phyloP scores from a whole-genome alignment of 2,888 invertebrate genomes.

The Papilio elwesi region DNA sequence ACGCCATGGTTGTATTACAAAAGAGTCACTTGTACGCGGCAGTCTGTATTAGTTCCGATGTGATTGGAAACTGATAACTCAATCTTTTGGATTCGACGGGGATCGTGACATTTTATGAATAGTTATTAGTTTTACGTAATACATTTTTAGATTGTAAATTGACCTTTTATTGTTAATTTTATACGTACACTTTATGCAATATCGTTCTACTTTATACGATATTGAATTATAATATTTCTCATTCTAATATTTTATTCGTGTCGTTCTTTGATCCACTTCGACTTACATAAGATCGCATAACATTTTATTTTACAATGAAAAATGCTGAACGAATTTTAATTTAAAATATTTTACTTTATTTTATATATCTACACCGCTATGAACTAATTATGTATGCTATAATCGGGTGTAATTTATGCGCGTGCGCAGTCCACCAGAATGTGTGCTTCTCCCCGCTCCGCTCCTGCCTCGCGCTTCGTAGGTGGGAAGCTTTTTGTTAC shows the following conservation, averaged over 20 bases:
- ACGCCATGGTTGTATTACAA: not conserved
- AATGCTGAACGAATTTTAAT: too few relatives aligned
- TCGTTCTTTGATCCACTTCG: not conserved
- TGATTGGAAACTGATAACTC: not conserved
- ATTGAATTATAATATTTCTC: not conserved
- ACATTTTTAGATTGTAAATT: constrained; percentile 14
- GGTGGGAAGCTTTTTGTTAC: constrained; percentile 69
- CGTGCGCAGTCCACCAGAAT: constrained; percentile 53
- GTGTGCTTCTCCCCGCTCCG: constrained; percentile 37
- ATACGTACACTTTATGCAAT: constrained; percentile 7
- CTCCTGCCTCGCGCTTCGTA: constrained; percentile 58
- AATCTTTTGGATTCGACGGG: not conserved
- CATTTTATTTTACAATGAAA: too few relatives aligned
- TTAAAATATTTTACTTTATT: not conserved
- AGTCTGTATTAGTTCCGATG: not conserved
- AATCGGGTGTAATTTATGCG: constrained; percentile 53
- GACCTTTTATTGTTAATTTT: constrained; percentile 20
- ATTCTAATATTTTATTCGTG: not conserved
- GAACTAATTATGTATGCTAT: constrained; percentile 18
- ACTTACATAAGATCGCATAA: too few relatives aligned
- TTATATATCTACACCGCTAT: not conserved
- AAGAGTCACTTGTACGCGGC: not conserved
- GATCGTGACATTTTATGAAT: constrained; percentile 18
- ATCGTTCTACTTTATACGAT: constrained; percentile 6
- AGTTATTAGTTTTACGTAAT: constrained; percentile 3